These are phyloP conservation scores for Rhogogaster chlorosoma DNA, from an alignment of 2,888 invertebrate genomes.

Conservation along the genomic window DNA sequence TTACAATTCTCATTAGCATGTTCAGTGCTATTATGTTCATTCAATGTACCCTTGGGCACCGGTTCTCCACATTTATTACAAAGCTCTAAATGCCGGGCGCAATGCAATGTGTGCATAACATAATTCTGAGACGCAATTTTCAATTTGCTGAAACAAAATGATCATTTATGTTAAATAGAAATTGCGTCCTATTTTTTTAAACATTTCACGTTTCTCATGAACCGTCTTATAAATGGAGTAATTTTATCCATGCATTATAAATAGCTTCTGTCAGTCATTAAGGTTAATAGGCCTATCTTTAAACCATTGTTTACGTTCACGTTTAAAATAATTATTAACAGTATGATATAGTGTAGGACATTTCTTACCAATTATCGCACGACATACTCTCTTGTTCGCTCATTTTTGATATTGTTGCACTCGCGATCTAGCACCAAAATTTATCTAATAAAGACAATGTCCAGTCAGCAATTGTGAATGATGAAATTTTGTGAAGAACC, in stretches of 20 bases:
- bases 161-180: slow-evolving; percentile 38
- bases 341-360: not conserved
- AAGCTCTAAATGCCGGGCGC: slow-evolving; percentile 83
- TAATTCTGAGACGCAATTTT: slow-evolving; percentile 85
- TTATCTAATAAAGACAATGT: not conserved
- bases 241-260: slow-evolving; percentile 21
- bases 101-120: slow-evolving; percentile 86
- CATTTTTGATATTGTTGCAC: slow-evolving; percentile 34
- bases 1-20: slow-evolving; percentile 18
- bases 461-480: not conserved
- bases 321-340: not conserved
- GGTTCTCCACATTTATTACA: slow-evolving; percentile 86
- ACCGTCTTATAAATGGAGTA: slow-evolving; percentile 53
- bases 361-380: slow-evolving; percentile 80
- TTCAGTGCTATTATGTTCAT: slow-evolving; percentile 79
- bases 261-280: slow-evolving; percentile 55
- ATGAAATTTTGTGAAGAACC: slow-evolving; percentile 29
- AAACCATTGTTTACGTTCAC: not conserved
- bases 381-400: slow-evolving; percentile 77
- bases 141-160: slow-evolving; percentile 81
- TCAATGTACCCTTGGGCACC: slow-evolving; percentile 81
- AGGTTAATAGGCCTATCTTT: not conserved
- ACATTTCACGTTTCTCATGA: slow-evolving; percentile 40
- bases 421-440: not conserved
- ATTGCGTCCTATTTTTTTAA: not conserved